phyloP scores from a whole-genome alignment of 2,888 invertebrate genomes.

The Luffia ferchaultella region DNA sequence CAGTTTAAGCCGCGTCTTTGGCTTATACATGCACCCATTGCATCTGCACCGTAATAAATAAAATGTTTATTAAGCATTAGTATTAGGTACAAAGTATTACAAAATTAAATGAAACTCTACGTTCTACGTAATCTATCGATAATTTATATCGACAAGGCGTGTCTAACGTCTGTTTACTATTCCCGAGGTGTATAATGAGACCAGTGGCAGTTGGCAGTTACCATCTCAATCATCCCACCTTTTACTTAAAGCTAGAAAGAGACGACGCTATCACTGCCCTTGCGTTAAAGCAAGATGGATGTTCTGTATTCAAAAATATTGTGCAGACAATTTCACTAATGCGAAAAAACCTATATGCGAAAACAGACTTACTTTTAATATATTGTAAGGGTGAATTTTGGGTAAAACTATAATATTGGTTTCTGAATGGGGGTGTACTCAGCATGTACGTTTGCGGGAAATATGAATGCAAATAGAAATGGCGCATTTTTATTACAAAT shows the following conservation, averaged over 20 bases:
- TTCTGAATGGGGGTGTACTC: conserved; percentile 47
- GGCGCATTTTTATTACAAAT: conserved; percentile 62
- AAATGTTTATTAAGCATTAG: too few species aligned
- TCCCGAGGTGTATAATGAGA: conserved; percentile 54
- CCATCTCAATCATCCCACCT: conserved; percentile 62
- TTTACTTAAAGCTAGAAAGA: conserved; percentile 45
- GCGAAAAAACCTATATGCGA: conserved; percentile 8
- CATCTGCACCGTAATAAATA: too few species aligned
- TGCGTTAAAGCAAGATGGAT: conserved; percentile 25
- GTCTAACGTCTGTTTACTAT: conserved; percentile 41
- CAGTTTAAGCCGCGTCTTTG: too few species aligned
- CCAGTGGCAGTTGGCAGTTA: conserved; percentile 64
- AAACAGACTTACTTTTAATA: conserved; percentile 6
- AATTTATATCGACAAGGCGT: conserved; percentile 10
- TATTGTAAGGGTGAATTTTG: conserved; percentile 19
- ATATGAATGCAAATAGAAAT: conserved; percentile 67
- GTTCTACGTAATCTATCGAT: too few species aligned
- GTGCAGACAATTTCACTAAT: conserved; percentile 40
- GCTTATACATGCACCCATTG: too few species aligned
- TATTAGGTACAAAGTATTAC: too few species aligned
- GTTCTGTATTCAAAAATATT: conserved; percentile 40
- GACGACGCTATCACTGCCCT: conserved; percentile 18
- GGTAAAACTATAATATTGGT: conserved; percentile 12
- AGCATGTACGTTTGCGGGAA: conserved; percentile 65
- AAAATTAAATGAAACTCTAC: too few species aligned